phyloP scores from a whole-genome alignment of 2,113 vertebrate genomes.

The Coptodon rendalli region DNA sequence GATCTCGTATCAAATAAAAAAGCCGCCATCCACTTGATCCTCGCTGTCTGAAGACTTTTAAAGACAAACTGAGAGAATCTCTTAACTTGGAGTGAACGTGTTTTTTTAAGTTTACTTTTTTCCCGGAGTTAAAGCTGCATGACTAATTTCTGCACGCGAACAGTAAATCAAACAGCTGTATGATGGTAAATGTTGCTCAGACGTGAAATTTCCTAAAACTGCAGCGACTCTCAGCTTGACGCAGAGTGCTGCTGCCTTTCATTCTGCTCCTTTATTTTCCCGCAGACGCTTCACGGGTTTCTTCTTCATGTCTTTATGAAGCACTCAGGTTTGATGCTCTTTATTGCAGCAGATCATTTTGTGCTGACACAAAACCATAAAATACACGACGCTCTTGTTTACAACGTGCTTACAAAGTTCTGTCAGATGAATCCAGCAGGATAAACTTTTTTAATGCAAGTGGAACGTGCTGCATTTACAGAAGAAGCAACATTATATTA shows the following conservation, averaged over 20 bases:
- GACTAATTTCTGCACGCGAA: not conserved
- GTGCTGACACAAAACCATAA: not conserved
- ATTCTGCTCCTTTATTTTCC: not conserved
- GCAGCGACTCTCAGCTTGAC: accelerated
- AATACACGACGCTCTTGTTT: not conserved
- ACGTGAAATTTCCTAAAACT: not conserved
- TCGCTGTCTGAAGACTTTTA: not conserved
- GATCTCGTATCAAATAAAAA: not conserved
- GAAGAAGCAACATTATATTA: not conserved
- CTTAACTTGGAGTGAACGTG: accelerated
- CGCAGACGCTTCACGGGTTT: accelerated
- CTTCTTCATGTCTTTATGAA: not conserved
- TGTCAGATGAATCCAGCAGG: not conserved
- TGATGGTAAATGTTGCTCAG: not conserved
- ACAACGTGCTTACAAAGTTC: not conserved
- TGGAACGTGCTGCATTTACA: not conserved
- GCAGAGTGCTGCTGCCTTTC: not conserved
- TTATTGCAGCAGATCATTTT: not conserved
- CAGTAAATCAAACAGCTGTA: not conserved
- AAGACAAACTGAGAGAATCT: not conserved
- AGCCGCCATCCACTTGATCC: not conserved
- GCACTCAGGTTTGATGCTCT: not conserved
- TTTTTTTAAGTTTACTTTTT: not conserved
- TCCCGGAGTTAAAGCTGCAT: not conserved
- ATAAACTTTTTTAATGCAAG: not conserved